A percentile compares a stretch with the other conserved stretches of the same genome.
phyloP scores from a whole-genome alignment of 2,888 invertebrate species.

The Amblyjoppa fuscipennis region DNA sequence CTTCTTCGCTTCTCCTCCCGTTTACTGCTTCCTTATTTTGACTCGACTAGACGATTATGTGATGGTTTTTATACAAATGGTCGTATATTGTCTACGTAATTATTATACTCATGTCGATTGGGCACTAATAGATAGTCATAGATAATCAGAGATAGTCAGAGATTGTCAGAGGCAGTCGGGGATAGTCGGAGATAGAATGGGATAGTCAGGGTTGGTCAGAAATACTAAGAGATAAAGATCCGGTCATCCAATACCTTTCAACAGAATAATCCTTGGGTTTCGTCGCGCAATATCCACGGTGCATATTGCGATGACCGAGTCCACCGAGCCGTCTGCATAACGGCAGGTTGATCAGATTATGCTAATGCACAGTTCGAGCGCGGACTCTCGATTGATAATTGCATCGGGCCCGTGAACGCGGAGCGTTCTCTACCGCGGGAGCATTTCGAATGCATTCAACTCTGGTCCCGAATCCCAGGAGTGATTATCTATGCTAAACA shows the following conservation, averaged over 20 bases:
- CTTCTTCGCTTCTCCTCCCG: slow-evolving; percentile 8
- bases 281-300: slow-evolving; percentile 11
- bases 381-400: slow-evolving; percentile 81
- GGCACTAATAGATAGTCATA: too few species aligned
- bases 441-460: slow-evolving; percentile 63
- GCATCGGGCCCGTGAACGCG: slow-evolving; percentile 69
- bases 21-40: slow-evolving; percentile 30
- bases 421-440: slow-evolving; percentile 27
- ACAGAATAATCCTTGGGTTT: background rate
- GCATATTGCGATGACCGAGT: slow-evolving; percentile 53
- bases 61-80: background rate
- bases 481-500: slow-evolving; percentile 82
- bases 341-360: slow-evolving; percentile 79
- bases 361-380: slow-evolving; percentile 75
- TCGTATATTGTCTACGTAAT: too few species aligned
- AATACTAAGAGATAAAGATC: background rate
- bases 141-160: too few species aligned
- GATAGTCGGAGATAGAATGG: too few species aligned
- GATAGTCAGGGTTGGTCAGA: too few species aligned
- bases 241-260: background rate
- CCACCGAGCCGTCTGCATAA: slow-evolving; percentile 44
- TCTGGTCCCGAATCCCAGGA: slow-evolving; percentile 75
- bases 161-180: too few species aligned
- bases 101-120: too few species aligned
- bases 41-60: slow-evolving; percentile 38